Evolutionary conservation across 2,888 invertebrate species (phyloP), one percentile per base, ranked within the genome.

Genomic region (Brassicogethes aeneus): DNA sequence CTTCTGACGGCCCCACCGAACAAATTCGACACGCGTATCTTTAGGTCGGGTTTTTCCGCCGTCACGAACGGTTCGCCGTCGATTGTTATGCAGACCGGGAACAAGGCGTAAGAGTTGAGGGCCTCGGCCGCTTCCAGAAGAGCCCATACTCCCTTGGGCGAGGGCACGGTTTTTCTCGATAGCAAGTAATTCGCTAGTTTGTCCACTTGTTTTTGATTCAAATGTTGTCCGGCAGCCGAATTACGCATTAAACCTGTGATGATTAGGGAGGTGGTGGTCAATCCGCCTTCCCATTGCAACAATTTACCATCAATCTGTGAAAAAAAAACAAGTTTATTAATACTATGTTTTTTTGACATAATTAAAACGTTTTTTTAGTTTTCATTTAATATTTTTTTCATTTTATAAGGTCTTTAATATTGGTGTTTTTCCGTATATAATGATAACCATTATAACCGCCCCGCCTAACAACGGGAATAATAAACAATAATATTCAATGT

Each of bases 201-300:
- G 36, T 86, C 77, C 1, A 82, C 80, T 70, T 94, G 93, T 16
- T 81, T 82, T 53, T 78, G 74, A 3, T 75, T 79, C 42, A 95
- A 66, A 0, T 88, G 83, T 30, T 81, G 76, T 14, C 80, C 72
- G 41, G 79, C 80, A 55, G 76, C 78, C 8, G 65, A 43, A n/a
- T n/a, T n/a, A 32, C 58, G 50, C n/a, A 64, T 51, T 35, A 67
- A 48, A 32, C 79, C 78, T 12, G 76, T 72, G 1, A 82, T 66
- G 17, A 82, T 57, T 17, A 77, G 60, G 0, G 80, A 77, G 1
- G 90, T 90, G 34, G 84, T 80, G 2, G 86, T 85, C 37, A 93
- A 72, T 5, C 91, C 91, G 17, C 91, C 90, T 66, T 96, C 96
- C 68, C 93, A 96, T 71, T 95, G 88, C 46, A 92, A 71, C 55